Percentiles rank a stretch among this genome's conserved stretches.
phyloP scores from a whole-genome alignment of 2,113 vertebrate species.

The Thymallus thymallus region DNA sequence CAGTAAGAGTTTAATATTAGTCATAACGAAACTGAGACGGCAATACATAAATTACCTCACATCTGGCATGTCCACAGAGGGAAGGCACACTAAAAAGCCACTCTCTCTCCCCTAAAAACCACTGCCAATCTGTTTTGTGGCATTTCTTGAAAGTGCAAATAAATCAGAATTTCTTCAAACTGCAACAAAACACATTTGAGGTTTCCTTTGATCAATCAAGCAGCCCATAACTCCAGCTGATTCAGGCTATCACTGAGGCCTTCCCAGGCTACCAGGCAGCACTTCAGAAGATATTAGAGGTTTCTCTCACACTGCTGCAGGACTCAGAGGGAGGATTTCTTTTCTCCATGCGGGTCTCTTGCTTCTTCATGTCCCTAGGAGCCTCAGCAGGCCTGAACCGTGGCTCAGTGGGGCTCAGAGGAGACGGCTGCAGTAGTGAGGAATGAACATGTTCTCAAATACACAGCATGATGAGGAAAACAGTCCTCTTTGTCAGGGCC shows the following conservation, averaged over 20 bases:
- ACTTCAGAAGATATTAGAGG: background rate
- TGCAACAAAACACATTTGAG: background rate
- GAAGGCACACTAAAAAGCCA: background rate
- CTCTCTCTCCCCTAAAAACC: background rate
- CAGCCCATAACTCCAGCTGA: background rate
- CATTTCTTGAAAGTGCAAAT: background rate
- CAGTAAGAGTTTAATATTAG: background rate
- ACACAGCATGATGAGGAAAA: slow-evolving; percentile 58
- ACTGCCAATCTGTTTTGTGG: background rate
- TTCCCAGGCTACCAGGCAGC: background rate
- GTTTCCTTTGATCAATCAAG: background rate
- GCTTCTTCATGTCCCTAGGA: slow-evolving; percentile 58
- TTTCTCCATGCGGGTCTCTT: slow-evolving; percentile 2
- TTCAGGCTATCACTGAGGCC: background rate
- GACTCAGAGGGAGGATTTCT: background rate
- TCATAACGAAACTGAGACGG: background rate
- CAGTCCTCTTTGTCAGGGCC: slow-evolving; percentile 46
- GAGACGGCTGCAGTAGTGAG: slow-evolving; percentile 49
- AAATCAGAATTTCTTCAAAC: background rate
- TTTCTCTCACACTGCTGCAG: background rate
- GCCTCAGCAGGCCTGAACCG: slow-evolving; percentile 39
- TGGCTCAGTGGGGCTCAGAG: slow-evolving; percentile 47
- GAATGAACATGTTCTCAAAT: slow-evolving; percentile 59
- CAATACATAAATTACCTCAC: background rate
- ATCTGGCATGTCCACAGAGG: background rate